Conservation (phyloP, 2,797 vertebrate genomes). For the Amblyraja radiata region DNA sequence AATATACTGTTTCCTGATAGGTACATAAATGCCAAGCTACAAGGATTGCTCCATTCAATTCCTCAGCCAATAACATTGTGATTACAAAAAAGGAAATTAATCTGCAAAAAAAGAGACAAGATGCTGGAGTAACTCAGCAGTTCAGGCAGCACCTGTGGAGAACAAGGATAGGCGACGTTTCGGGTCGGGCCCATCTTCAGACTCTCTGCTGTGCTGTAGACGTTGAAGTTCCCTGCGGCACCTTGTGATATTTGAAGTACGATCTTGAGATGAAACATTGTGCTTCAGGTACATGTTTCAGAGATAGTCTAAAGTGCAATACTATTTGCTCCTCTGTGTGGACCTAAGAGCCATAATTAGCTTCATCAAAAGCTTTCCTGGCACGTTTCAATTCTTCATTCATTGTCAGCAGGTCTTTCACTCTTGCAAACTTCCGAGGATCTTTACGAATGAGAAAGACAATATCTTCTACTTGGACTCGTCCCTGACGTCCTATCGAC, state of each 20-base stretch:
- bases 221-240: neutral
- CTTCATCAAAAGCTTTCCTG: conserved; percentile 92
- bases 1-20: neutral
- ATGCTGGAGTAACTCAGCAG: too few species aligned
- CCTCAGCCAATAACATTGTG: neutral
- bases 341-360: conserved; percentile 80
- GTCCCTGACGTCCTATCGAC: conserved; percentile 91
- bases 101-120: neutral
- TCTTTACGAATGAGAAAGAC: conserved; percentile 95
- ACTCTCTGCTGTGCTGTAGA: too few species aligned
- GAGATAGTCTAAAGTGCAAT: neutral
- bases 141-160: too few species aligned
- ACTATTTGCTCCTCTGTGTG: neutral
- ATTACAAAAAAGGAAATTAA: neutral
- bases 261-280: neutral
- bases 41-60: neutral
- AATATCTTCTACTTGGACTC: conserved; percentile 96
- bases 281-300: neutral
- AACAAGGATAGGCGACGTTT: too few species aligned
- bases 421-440: conserved; percentile 87
- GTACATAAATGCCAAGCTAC: neutral
- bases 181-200: too few species aligned
- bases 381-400: conserved; percentile 95
- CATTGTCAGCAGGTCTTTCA: conserved; percentile 96
- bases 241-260: neutral